A percentile compares a stretch with the other conserved stretches of the same genome.
These are phyloP conservation scores for Tricholauxania praeusta DNA, from an alignment of 2,888 invertebrate species.

Conservation along the genomic window DNA sequence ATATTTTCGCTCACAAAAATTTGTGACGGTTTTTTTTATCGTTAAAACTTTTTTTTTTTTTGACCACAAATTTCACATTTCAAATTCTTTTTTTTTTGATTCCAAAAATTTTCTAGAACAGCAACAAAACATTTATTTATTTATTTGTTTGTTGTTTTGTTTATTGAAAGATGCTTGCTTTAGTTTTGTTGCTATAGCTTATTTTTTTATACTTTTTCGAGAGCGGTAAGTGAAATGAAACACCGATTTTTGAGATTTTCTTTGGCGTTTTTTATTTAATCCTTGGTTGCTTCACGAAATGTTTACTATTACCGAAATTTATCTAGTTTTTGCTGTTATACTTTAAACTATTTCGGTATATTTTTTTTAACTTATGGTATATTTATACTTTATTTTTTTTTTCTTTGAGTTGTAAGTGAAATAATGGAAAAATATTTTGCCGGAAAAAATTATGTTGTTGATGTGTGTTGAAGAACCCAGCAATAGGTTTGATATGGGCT, in stretches of 20 bases:
- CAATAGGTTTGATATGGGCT: slow-evolving; percentile 65
- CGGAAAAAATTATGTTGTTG: slow-evolving; percentile 54
- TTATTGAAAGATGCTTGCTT: too few relatives aligned
- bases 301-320: too few relatives aligned
- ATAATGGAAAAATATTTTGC: slow-evolving; percentile 54
- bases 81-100: neutral
- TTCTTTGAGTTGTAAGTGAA: slow-evolving; percentile 43
- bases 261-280: too few relatives aligned
- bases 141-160: neutral
- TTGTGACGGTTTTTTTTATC: neutral
- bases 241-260: too few relatives aligned
- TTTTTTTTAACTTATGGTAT: neutral
- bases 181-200: too few relatives aligned
- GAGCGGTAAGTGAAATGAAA: too few relatives aligned
- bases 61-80: neutral
- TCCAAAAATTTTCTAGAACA: neutral
- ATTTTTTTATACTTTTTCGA: too few relatives aligned
- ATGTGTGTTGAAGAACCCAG: slow-evolving; percentile 56
- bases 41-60: neutral
- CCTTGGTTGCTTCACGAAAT: too few relatives aligned
- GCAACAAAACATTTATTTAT: neutral
- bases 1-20: too few relatives aligned
- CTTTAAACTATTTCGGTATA: slow-evolving; percentile 24
- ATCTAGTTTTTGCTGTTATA: slow-evolving; percentile 14
- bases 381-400: neutral